Evolutionary conservation across 2,113 vertebrate species (phyloP), one percentile per base, ranked within the genome.

Genomic region (Paramormyrops kingsleyae): DNA sequence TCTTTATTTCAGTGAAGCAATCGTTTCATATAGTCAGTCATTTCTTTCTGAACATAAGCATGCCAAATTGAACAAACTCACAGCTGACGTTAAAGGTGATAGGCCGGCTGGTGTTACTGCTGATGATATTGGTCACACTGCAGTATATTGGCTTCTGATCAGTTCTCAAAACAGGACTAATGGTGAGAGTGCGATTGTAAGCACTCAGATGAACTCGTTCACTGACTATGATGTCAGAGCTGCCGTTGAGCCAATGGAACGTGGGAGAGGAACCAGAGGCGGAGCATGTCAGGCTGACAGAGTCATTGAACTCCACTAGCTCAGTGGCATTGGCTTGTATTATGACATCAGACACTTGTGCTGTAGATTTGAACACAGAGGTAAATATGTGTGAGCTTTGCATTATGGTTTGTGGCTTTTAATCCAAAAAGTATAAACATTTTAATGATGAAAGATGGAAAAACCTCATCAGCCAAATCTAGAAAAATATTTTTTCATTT

Each of bases 211-310:
- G 88, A 27, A 93, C 85, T 1, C 53, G 24, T 5, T 6, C 88
- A 0, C 87, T 35, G 0, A 42, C 0, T 35, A 24, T 91, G 87
- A 95, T 50, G 39, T n/a, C 88, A 27, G 92, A 85, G 84, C 44
- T 91, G 62, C 88, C 87, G 0, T 94, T 94, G 1, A 92, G 9
- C 96, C 95, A 96, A 5, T 13, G 44, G 53, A 92, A 95, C 1
- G 89, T 66, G 80, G 92, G 85, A 2, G 91, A 89, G 0, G 95
- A 47, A 19, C 95, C 95, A 0, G 0, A 80, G 74, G 92, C 90
- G 0, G 91, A 92, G 88, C 94, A 94, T 1, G 4, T n/a, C 0
- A 92, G 1, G 12, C 88, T 49, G 0, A 86, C 91, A 10, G 92
- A 83, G 9, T 87, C 62, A 74, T 50, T 90, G 70, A 92, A 89